Base-by-base conservation (phyloP, 2,888 invertebrate species). In the Toxonevra muliebris region DNA sequence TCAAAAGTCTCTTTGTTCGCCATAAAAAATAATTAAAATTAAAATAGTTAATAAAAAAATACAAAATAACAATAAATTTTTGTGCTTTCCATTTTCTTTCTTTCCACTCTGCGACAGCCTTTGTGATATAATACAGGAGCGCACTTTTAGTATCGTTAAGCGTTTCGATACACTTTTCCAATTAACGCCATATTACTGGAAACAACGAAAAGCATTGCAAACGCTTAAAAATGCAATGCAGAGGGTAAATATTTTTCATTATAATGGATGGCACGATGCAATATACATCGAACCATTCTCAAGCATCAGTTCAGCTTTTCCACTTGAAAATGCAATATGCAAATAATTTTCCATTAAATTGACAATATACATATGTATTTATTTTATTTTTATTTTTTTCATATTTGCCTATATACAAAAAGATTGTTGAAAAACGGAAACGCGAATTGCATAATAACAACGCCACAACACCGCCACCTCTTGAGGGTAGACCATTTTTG, bases 121-220 rank as follows among this genome's bases (percentile, higher is more conserved):
- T 11, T 81, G 82, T 60, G 74, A 79, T 66, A 75, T 81, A 11
- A 76, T 81, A 17, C 73, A 76, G 68, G 70, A 77, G 50, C 79
- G 82, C 30, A 78, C 78, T 11, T 81, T 81, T 52, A 81, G 80
- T 67, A 76, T 79, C 40, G 75, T 79, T 12, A 80, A 80, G 61
- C 76, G 81, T 9, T 80, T 76, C 65, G 80, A 81, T 73, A 74
- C 78, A 12, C 73, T 81, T 1, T 82, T 81, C 70, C 73, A 75
- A 54, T 68, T 82, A 17, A 77, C 79, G 17, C 76, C 79, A 0
- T 75, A 77, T 67, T 80, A 75, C 53, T 69, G 76, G 69, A 80
- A 76, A 64, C 82, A 81, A 67, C 70, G 76, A 4, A 65, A 74
- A 2, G 79, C 80, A 0, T 68, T 87, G 1, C 87, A 87, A 72